These are phyloP conservation scores for Platyscapa corneri DNA, from an alignment of 1,140 invertebrate species.

Conservation along the genomic window DNA sequence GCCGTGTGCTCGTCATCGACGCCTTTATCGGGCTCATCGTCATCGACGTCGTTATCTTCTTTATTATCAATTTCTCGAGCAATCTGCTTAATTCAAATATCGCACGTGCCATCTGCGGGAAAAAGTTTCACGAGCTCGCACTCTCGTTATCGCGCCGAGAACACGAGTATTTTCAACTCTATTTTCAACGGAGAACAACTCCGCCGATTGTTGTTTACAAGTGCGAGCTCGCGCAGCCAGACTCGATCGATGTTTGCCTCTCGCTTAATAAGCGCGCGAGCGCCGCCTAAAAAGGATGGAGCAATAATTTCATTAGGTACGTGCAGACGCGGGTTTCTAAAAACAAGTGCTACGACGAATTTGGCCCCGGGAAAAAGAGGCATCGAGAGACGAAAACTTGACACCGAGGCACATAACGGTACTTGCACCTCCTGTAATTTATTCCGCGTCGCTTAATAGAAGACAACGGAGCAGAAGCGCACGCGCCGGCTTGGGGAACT, in stretches of 20 bases:
- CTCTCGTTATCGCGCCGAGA: neutral
- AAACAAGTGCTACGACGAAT: slow-evolving; percentile 12
- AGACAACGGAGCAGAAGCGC: neutral
- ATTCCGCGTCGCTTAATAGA: slow-evolving; percentile 32
- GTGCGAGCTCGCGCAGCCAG: neutral
- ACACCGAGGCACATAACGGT: slow-evolving; percentile 34
- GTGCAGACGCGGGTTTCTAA: neutral
- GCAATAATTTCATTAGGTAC: neutral
- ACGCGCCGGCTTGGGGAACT: slow-evolving; percentile 47
- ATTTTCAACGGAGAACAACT: neutral
- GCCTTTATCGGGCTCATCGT: neutral
- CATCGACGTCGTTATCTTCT: neutral
- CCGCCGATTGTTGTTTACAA: neutral
- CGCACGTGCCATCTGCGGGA: neutral
- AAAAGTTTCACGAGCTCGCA: neutral
- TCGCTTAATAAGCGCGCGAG: neutral
- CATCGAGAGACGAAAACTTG: slow-evolving; percentile 29
- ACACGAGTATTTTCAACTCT: neutral
- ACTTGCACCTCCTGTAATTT: slow-evolving; percentile 45
- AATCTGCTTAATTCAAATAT: neutral
- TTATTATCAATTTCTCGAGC: neutral
- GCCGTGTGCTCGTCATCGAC: neutral
- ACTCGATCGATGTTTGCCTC: neutral
- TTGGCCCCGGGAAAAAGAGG: neutral
- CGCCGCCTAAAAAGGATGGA: neutral